Conservation (phyloP, 2,888 invertebrate species). For the Trimorus sp. region DNA sequence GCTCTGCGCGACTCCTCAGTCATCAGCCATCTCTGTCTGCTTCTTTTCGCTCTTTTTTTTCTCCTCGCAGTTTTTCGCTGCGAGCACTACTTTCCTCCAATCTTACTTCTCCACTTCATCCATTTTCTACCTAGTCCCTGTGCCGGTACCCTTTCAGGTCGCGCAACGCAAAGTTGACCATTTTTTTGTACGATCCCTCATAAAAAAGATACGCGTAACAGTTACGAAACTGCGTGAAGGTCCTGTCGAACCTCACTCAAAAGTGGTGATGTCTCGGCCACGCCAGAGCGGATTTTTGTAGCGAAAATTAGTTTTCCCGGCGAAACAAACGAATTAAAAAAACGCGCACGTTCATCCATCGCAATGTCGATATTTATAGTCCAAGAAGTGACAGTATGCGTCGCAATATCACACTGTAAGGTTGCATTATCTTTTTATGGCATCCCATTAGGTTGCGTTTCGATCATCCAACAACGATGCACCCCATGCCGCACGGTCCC, state of each 20-base stretch:
- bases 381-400: no score
- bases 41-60: slow-evolving; percentile 23
- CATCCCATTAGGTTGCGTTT: slow-evolving; percentile 41
- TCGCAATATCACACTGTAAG: neutral
- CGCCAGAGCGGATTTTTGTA: no score
- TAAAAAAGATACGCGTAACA: no score
- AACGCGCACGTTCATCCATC: no score
- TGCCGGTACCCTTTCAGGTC: neutral
- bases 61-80: slow-evolving; percentile 9
- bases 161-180: neutral
- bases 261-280: no score
- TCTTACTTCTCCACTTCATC: slow-evolving; percentile 24
- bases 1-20: slow-evolving; percentile 14
- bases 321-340: no score
- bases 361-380: no score
- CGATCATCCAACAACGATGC: slow-evolving; percentile 48
- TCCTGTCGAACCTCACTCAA: no score
- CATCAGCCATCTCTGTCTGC: slow-evolving; percentile 16
- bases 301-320: no score
- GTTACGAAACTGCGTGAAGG: no score
- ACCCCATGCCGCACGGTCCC: slow-evolving; percentile 51
- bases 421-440: slow-evolving; percentile 37
- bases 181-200: neutral
- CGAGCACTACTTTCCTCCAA: slow-evolving; percentile 31
- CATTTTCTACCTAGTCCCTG: neutral